A percentile compares a stretch with the other conserved stretches of the same genome.
phyloP scores from a whole-genome alignment of 2,797 vertebrate species.

The Anguilla anguilla region DNA sequence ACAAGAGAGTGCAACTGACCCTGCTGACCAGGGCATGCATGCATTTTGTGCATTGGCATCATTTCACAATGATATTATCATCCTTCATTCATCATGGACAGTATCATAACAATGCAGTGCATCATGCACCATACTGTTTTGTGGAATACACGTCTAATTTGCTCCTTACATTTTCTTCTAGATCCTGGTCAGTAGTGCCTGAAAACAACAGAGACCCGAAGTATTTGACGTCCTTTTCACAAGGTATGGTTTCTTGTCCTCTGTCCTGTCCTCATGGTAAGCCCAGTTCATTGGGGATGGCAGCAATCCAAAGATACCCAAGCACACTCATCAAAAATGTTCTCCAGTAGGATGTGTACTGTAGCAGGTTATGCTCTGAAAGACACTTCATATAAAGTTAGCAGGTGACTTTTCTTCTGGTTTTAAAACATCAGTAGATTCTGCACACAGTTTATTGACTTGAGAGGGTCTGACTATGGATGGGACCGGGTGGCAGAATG shows the following conservation, averaged over 20 bases:
- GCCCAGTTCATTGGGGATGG: not conserved
- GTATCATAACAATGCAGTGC: not conserved
- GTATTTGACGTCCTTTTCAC: slow-evolving; percentile 5
- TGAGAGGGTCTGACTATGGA: not conserved
- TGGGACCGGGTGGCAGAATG: not conserved
- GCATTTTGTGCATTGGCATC: not conserved
- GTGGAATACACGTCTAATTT: not conserved
- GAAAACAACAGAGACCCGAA: slow-evolving; percentile 20
- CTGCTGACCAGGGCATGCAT: not conserved
- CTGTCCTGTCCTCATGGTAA: not conserved
- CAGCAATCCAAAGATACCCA: not conserved
- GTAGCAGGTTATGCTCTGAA: not conserved
- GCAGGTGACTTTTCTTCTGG: not conserved
- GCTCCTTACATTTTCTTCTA: slow-evolving; percentile 16
- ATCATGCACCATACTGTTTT: not conserved
- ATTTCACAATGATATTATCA: not conserved
- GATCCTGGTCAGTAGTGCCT: slow-evolving; percentile 5
- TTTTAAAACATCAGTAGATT: not conserved
- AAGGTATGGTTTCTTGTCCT: slow-evolving; percentile 10
- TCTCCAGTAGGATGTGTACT: not conserved
- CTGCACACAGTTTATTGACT: not conserved
- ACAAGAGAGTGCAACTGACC: not conserved
- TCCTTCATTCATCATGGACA: not conserved
- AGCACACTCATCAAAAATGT: not conserved
- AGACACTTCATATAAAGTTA: slow-evolving; percentile 1